Evolutionary conservation across 23 tunicate species (phyloP).

Genomic region (Styela plicata): DNA sequence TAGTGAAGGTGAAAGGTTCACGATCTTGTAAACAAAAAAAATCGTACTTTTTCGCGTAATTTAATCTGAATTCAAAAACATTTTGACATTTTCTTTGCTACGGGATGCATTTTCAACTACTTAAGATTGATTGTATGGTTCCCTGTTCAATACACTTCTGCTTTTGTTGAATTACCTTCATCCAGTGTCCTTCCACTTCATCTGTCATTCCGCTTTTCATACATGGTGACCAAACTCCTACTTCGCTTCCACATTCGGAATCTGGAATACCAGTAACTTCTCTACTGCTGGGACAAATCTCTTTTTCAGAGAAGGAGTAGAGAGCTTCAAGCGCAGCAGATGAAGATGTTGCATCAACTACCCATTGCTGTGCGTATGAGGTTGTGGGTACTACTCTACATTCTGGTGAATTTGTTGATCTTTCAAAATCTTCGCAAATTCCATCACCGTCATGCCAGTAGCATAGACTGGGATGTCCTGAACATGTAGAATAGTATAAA

Average conservation of each 20-base stretch:
- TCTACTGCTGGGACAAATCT: not conserved
- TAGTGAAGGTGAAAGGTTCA: no score
- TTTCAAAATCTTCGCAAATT: slow-evolving; percentile 11
- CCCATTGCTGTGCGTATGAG: slow-evolving; percentile 5
- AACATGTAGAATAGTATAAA: no score
- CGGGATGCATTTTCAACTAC: not conserved
- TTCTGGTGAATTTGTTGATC: not conserved
- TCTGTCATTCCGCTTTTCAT: not conserved
- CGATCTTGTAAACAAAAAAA: no score
- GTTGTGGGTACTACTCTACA: not conserved
- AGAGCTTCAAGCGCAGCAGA: slow-evolving; percentile 1
- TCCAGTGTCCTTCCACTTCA: not conserved
- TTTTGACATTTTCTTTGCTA: no score
- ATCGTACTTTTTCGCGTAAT: no score
- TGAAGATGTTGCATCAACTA: slow-evolving; percentile 3
- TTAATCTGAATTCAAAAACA: no score
- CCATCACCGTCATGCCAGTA: slow-evolving; percentile 15
- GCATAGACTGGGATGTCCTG: not conserved
- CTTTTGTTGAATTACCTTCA: not conserved
- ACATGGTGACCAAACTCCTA: slow-evolving; percentile 3
- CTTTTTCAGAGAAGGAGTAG: not conserved
- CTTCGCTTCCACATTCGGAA: not conserved
- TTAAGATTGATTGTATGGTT: not conserved
- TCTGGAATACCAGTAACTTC: not conserved
- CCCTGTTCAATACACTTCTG: not conserved